Evolutionary conservation across 2,113 vertebrate species (phyloP).

Genomic region (Pseudorhombus dupliciocellatus): DNA sequence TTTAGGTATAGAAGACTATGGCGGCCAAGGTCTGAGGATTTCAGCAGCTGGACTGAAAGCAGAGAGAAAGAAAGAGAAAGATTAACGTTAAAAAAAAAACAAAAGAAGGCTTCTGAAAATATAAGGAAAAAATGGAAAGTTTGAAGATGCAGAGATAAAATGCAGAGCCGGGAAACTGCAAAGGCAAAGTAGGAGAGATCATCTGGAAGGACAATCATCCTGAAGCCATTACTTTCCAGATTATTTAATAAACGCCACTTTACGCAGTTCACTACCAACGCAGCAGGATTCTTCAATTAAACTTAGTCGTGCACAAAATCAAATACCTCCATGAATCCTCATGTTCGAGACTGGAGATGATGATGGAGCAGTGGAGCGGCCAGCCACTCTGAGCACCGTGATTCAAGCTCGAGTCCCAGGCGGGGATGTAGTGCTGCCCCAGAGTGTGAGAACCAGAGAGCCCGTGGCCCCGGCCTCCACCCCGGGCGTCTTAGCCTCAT

Average conservation of each 20-base stretch:
- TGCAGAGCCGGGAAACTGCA: not conserved
- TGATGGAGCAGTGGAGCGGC: slow-evolving; percentile 55
- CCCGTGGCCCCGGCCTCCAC: slow-evolving; percentile 57
- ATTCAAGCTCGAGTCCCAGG: slow-evolving; percentile 52
- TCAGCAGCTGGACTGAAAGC: slow-evolving; percentile 90
- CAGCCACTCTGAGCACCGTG: slow-evolving; percentile 59
- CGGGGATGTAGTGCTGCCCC: slow-evolving; percentile 42
- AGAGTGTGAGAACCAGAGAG: slow-evolving; percentile 75
- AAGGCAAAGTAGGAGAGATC: not conserved
- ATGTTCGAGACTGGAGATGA: slow-evolving; percentile 40
- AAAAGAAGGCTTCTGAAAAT: not conserved
- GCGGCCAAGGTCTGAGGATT: slow-evolving; percentile 89
- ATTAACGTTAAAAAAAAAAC: not conserved
- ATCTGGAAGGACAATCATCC: slow-evolving; percentile 1
- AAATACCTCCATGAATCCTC: slow-evolving; percentile 77
- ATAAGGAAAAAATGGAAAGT: not conserved
- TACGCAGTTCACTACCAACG: not conserved
- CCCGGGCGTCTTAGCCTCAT: slow-evolving; percentile 64
- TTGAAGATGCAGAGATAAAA: not conserved
- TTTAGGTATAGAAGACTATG: slow-evolving; percentile 96
- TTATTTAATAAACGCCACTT: not conserved
- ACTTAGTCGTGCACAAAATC: slow-evolving; percentile 6
- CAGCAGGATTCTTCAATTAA: not conserved
- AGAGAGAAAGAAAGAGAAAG: slow-evolving; percentile 17
- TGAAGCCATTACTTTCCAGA: not conserved